Conservation (phyloP, 2,113 vertebrate genomes). For the Haemorhous mexicanus region DNA sequence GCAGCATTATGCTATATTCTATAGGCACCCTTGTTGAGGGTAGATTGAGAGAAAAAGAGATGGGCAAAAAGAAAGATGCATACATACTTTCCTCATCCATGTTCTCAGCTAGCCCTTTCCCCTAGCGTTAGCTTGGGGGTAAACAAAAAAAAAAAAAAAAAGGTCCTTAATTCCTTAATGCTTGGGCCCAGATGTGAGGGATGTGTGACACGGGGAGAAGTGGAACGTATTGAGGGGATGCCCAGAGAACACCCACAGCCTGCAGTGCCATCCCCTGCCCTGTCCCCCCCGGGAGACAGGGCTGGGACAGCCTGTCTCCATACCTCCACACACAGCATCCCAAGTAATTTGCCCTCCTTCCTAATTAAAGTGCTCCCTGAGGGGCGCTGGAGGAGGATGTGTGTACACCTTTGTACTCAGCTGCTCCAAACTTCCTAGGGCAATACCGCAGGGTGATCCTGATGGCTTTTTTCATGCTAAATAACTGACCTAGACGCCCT, state of each 20-base stretch:
- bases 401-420: constrained; percentile 57
- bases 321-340: constrained; percentile 16
- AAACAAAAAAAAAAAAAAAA: not conserved
- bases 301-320: not conserved
- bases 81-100: constrained; percentile 51
- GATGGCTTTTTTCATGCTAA: constrained; percentile 65
- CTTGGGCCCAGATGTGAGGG: not conserved
- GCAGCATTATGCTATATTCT: constrained; percentile 75
- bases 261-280: not conserved
- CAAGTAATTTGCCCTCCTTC: constrained; percentile 28
- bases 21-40: constrained; percentile 79
- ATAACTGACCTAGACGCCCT: constrained; percentile 57
- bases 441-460: constrained; percentile 6
- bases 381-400: not conserved
- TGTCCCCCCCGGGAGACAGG: not conserved
- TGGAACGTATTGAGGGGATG: not conserved
- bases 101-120: constrained; percentile 23
- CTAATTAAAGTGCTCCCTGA: constrained; percentile 58
- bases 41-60: constrained; percentile 76
- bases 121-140: not conserved
- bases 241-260: not conserved
- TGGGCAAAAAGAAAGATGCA: constrained; percentile 49
- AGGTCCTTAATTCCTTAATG: not conserved
- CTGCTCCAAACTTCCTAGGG: constrained; percentile 34
- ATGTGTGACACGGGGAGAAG: not conserved